A percentile compares a stretch with the other conserved stretches of the same genome.
Evolutionary conservation across 2,797 vertebrate species (phyloP).

Genomic region (Sebastes steindachneri): DNA sequence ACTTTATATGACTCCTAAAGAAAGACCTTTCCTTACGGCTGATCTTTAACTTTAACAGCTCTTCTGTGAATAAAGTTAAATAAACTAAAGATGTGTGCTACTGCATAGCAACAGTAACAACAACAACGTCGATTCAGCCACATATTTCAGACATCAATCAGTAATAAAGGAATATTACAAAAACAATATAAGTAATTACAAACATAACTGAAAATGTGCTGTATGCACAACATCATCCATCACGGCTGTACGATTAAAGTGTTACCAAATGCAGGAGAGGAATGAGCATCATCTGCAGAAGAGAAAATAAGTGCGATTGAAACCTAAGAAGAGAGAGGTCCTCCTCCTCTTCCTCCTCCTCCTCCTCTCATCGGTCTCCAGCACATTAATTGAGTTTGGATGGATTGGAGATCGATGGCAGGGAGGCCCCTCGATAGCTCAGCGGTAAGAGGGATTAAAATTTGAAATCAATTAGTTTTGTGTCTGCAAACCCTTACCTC

Average conservation of each 20-base stretch:
- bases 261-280: constrained; percentile 28
- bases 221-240: constrained; percentile 22
- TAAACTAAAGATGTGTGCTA: too few species aligned
- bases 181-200: constrained; percentile 13
- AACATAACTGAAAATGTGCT: constrained; percentile 41
- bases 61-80: too few species aligned
- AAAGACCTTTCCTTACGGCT: too few species aligned
- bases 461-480: constrained; percentile 83
- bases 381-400: constrained; percentile 83
- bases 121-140: background rate
- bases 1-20: too few species aligned
- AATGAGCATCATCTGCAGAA: constrained; percentile 39
- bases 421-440: constrained; percentile 70
- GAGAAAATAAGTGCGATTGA: constrained; percentile 36
- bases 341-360: constrained; percentile 16
- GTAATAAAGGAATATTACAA: background rate
- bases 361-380: constrained; percentile 50
- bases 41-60: too few species aligned
- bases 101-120: background rate
- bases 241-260: constrained; percentile 18
- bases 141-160: background rate
- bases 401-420: constrained; percentile 78
- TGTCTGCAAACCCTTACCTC: constrained; percentile 76
- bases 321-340: constrained; percentile 24
- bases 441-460: constrained; percentile 79